Percentiles rank a stretch among this genome's conserved stretches.
Conservation (phyloP, 2,888 invertebrate genomes). For the Xanthorhoe spadicearia region DNA sequence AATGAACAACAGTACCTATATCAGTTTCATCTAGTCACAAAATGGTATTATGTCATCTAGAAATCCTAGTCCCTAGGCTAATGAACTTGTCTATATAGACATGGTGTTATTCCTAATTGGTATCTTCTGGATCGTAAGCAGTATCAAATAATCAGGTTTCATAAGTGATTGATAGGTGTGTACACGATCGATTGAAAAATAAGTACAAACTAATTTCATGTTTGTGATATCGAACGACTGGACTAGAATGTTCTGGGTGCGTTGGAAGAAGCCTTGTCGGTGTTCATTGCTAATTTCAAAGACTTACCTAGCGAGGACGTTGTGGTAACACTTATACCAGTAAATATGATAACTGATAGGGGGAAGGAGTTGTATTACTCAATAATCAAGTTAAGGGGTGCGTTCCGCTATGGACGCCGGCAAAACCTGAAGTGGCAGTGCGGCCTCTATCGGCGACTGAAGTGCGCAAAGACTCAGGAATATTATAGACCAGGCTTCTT, state of each 20-base stretch:
- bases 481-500: slow-evolving; percentile 25
- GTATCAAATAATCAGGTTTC: slow-evolving; percentile 7
- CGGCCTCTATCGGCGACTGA: slow-evolving; percentile 75
- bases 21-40: slow-evolving; percentile 22
- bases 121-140: neutral
- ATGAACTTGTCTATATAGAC: slow-evolving; percentile 23
- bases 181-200: slow-evolving; percentile 67
- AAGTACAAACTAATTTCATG: slow-evolving; percentile 56
- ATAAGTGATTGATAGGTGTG: slow-evolving; percentile 47
- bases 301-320: slow-evolving; percentile 58
- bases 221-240: slow-evolving; percentile 60
- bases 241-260: slow-evolving; percentile 65
- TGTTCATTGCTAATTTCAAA: slow-evolving; percentile 50
- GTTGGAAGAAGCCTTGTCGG: slow-evolving; percentile 60
- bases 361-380: slow-evolving; percentile 14
- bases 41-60: slow-evolving; percentile 36
- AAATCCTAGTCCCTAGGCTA: slow-evolving; percentile 16
- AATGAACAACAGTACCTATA: slow-evolving; percentile 29
- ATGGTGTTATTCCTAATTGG: slow-evolving; percentile 7
- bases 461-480: slow-evolving; percentile 58
- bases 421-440: slow-evolving; percentile 75
- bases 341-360: slow-evolving; percentile 34
- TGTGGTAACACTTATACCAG: slow-evolving; percentile 49
- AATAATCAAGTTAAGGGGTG: slow-evolving; percentile 54
- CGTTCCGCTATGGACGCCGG: slow-evolving; percentile 74